Percentiles rank a stretch among this genome's conserved stretches.
Conservation (phyloP, 2,888 invertebrate species). For the Caenorhabditis parvicauda region DNA sequence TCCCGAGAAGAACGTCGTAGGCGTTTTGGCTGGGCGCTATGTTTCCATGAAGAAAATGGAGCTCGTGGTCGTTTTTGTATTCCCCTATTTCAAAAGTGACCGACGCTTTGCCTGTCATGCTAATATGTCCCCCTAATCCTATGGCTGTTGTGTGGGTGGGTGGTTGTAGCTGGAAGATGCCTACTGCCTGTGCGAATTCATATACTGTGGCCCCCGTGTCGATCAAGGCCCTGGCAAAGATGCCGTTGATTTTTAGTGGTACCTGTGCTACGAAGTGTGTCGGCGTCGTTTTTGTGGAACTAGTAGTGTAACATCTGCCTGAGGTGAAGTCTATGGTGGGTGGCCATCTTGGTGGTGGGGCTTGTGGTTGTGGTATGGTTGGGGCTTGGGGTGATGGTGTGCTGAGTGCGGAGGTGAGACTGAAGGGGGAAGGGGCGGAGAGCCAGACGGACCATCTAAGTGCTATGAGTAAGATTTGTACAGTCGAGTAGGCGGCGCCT, state of each 20-base stretch:
- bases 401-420: too few species aligned
- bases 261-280: slow-evolving; percentile 7
- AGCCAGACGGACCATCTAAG: too few species aligned
- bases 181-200: neutral
- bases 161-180: neutral
- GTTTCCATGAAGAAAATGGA: neutral
- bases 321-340: neutral
- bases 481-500: too few species aligned
- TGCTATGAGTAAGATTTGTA: too few species aligned
- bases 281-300: too few species aligned
- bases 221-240: neutral
- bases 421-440: too few species aligned
- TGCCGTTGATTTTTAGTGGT: slow-evolving; percentile 3
- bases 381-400: too few species aligned
- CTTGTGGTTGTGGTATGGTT: too few species aligned
- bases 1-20: slow-evolving; percentile 13
- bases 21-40: neutral
- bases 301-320: too few species aligned
- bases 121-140: slow-evolving; percentile 4
- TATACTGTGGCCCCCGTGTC: slow-evolving; percentile 12
- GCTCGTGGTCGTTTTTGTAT: neutral
- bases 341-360: too few species aligned
- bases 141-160: neutral
- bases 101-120: slow-evolving; percentile 2
- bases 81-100: slow-evolving; percentile 5